These are phyloP conservation scores for Drosophila obscura DNA, from an alignment of 1,140 invertebrate species.

Conservation along the genomic window DNA sequence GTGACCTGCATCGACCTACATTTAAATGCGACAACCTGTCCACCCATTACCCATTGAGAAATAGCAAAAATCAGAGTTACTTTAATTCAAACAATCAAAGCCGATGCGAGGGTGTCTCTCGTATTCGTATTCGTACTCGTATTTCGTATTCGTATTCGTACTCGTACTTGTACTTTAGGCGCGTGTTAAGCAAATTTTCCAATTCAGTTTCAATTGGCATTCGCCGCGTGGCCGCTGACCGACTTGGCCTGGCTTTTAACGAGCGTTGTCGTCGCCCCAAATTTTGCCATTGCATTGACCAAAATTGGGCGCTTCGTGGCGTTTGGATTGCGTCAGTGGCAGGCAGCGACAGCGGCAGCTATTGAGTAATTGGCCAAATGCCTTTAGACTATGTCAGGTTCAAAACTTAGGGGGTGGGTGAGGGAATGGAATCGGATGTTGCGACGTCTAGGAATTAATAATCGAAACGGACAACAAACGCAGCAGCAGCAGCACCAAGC, in stretches of 20 bases:
- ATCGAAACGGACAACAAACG: constrained; percentile 32
- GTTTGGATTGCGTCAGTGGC: constrained; percentile 42
- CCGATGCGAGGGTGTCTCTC: background rate
- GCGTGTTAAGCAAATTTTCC: constrained; percentile 63
- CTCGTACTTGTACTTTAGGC: constrained; percentile 10
- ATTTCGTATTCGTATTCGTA: too few relatives aligned
- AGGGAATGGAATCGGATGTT: constrained; percentile 14
- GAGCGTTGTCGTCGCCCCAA: constrained; percentile 58
- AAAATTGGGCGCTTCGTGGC: constrained; percentile 65
- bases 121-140: too few relatives aligned
- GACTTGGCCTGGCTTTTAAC: constrained; percentile 58
- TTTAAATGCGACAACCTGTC: constrained; percentile 22
- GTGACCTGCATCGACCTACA: constrained; percentile 74
- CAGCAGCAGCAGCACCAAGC: background rate
- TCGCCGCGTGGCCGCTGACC: constrained; percentile 44
- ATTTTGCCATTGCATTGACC: constrained; percentile 69
- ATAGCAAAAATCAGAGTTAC: constrained; percentile 39
- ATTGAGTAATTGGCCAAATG: constrained; percentile 75
- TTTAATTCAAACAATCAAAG: constrained; percentile 66
- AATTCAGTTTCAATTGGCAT: constrained; percentile 75
- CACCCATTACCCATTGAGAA: constrained; percentile 53
- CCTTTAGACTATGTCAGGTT: constrained; percentile 75
- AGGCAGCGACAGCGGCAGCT: constrained; percentile 2
- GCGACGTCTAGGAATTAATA: constrained; percentile 26
- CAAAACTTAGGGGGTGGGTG: constrained; percentile 42